A percentile compares a stretch with the other conserved stretches of the same genome.
phyloP scores from a whole-genome alignment of 2,797 vertebrate species.

The Moxostoma hubbsi region DNA sequence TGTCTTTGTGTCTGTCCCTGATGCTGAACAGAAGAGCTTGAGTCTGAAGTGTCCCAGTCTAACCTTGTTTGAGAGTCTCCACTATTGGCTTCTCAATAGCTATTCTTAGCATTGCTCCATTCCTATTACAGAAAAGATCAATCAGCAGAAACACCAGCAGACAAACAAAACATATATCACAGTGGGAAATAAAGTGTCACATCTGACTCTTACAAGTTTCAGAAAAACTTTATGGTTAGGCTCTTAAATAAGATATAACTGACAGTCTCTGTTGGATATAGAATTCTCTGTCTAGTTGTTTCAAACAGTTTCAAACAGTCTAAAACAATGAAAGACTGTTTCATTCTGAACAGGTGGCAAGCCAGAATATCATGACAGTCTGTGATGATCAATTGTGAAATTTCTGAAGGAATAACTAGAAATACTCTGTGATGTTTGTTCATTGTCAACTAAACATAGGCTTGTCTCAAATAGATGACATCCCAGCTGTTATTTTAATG shows the following conservation, averaged over 20 bases:
- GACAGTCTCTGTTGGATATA: constrained; percentile 17
- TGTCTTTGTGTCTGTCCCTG: constrained; percentile 9
- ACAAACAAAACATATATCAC: constrained; percentile 65
- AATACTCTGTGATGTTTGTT: not conserved
- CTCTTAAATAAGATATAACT: not conserved
- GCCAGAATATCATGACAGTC: not conserved
- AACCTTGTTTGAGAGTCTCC: constrained; percentile 58
- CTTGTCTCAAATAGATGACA: no score
- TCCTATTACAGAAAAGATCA: constrained; percentile 66
- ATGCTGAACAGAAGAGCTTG: constrained; percentile 13
- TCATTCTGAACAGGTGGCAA: constrained; percentile 17
- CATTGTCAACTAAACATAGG: constrained; percentile 2
- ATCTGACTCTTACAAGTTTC: constrained; percentile 9
- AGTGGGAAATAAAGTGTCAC: constrained; percentile 67
- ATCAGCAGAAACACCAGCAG: constrained; percentile 67
- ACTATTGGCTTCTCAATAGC: constrained; percentile 57
- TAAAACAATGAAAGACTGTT: not conserved
- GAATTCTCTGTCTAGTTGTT: constrained; percentile 11
- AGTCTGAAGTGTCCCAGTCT: constrained; percentile 57
- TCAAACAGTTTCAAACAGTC: constrained; percentile 11
- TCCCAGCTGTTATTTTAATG: no score
- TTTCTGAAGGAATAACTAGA: not conserved
- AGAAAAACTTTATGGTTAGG: not conserved
- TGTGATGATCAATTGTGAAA: not conserved
- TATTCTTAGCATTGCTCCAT: constrained; percentile 69